phyloP scores from a whole-genome alignment of 1,140 invertebrate species.

The Potamilus streckersoni region DNA sequence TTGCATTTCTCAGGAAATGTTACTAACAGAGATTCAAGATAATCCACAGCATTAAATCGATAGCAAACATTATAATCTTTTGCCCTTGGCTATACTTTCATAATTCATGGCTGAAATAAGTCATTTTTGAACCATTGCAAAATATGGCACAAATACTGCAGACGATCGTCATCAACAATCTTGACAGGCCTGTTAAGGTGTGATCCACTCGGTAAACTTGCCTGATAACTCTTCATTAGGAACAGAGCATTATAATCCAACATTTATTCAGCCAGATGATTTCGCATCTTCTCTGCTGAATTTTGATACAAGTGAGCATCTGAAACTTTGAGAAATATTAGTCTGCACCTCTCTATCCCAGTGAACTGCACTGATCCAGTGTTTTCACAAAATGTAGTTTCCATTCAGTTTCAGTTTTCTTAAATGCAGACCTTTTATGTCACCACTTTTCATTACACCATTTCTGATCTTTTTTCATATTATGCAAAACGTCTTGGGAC shows the following conservation, averaged over 20 bases:
- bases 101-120: neutral
- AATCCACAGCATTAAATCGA: neutral
- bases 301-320: too few species aligned
- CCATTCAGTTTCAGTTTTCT: too few species aligned
- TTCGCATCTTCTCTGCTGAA: conserved; percentile 8
- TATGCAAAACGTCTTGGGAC: too few species aligned
- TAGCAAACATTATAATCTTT: neutral
- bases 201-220: neutral
- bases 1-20: neutral
- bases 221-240: conserved; percentile 1
- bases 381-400: too few species aligned
- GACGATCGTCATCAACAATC: neutral
- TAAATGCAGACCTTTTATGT: too few species aligned
- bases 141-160: neutral
- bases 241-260: neutral
- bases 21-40: neutral
- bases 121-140: too few species aligned
- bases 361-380: too few species aligned
- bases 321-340: neutral
- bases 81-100: neutral
- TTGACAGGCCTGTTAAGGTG: neutral
- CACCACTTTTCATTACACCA: too few species aligned
- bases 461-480: too few species aligned
- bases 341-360: too few species aligned
- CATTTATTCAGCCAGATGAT: conserved; percentile 6